These are phyloP conservation scores for Schizopygopsis malacanthus DNA, from an alignment of 2,797 vertebrate species.

Conservation along the genomic window DNA sequence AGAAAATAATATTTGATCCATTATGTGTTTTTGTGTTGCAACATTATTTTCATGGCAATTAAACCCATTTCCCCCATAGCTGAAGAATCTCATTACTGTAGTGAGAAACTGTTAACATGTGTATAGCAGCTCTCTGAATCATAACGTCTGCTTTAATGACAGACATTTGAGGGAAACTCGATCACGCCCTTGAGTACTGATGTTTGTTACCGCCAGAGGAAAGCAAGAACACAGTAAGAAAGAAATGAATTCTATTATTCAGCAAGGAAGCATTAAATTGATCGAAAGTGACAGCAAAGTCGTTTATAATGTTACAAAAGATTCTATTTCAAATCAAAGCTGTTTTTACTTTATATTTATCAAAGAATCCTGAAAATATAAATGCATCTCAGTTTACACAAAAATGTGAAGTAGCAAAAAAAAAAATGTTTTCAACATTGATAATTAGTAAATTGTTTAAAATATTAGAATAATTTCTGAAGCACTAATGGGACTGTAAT, in stretches of 20 bases:
- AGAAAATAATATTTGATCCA: neutral
- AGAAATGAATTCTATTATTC: neutral
- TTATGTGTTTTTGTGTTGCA: neutral
- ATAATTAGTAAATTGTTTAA: neutral
- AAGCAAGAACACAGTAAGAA: neutral
- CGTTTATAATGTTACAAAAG: neutral
- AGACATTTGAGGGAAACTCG: neutral
- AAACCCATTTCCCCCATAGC: neutral
- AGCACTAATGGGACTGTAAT: neutral
- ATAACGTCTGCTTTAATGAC: conserved; percentile 1
- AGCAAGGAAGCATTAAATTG: neutral
- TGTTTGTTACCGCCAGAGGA: neutral
- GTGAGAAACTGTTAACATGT: neutral
- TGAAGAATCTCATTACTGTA: neutral
- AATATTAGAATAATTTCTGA: neutral
- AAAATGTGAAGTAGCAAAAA: neutral
- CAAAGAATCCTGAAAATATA: too few relatives aligned
- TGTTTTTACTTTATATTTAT: neutral
- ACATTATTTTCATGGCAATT: conserved; percentile 6
- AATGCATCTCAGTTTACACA: neutral
- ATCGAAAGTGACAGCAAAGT: neutral
- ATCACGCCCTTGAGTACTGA: neutral
- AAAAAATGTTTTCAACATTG: neutral
- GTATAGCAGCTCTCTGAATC: neutral
- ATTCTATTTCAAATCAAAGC: neutral